Evolutionary conservation across 2,113 vertebrate genomes (phyloP).

Genomic region (Corythornis madagascariensis): DNA sequence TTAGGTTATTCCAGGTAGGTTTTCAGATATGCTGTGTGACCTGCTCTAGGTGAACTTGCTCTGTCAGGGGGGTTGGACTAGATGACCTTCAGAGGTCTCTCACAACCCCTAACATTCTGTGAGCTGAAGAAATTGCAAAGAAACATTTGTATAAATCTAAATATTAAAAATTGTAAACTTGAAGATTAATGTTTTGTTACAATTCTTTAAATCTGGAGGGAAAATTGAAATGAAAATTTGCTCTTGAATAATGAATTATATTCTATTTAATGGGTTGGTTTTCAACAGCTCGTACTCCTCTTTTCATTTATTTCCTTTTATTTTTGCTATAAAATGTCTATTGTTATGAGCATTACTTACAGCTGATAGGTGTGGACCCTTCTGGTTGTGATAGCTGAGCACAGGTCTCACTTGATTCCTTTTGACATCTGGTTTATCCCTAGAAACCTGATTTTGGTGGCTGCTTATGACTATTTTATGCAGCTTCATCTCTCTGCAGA

Average conservation of each 20-base stretch:
- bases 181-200: neutral
- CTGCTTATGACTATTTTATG: neutral
- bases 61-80: too few species aligned
- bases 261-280: neutral
- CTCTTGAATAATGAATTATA: neutral
- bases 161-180: neutral
- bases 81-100: too few species aligned
- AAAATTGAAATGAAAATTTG: neutral
- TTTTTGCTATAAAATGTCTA: neutral
- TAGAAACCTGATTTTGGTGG: constrained; percentile 22
- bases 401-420: neutral
- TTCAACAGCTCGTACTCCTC: neutral
- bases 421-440: neutral
- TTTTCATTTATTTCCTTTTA: neutral
- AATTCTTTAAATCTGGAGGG: neutral
- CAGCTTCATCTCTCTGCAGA: neutral
- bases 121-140: neutral
- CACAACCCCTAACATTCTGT: too few species aligned
- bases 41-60: too few species aligned
- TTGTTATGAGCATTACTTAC: neutral
- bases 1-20: neutral
- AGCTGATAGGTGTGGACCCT: neutral
- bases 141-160: neutral
- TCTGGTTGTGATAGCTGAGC: neutral
- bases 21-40: neutral